Conservation (phyloP, 2,888 invertebrate genomes). For the Trachelus stipa region DNA sequence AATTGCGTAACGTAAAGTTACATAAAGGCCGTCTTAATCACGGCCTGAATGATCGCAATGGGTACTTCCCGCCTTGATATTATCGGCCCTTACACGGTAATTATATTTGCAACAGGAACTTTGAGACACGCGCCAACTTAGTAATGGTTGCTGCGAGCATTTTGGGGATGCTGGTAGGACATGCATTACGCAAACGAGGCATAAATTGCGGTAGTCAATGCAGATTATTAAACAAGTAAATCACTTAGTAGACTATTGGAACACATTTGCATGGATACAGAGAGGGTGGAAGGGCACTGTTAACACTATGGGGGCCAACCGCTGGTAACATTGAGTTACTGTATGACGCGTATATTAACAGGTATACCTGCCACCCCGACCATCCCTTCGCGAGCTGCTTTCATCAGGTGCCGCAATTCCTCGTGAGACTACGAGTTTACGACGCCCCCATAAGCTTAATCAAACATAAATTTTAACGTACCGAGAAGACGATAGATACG, state of each 20-base stretch:
- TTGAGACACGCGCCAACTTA: too few relatives aligned
- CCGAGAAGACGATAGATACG: not conserved
- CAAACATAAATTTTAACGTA: slow-evolving; percentile 16
- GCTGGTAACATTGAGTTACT: slow-evolving; percentile 1
- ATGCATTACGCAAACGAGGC: slow-evolving; percentile 49
- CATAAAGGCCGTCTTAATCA: too few relatives aligned
- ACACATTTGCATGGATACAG: slow-evolving; percentile 31
- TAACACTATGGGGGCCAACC: not conserved
- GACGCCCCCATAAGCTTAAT: slow-evolving; percentile 17
- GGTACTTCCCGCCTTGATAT: too few relatives aligned
- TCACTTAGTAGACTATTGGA: slow-evolving; percentile 38
- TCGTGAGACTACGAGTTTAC: slow-evolving; percentile 2
- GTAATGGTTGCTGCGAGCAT: too few relatives aligned
- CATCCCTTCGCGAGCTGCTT: slow-evolving; percentile 3
- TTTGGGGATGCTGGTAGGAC: slow-evolving; percentile 16
- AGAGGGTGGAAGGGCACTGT: not conserved
- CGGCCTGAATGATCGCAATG: too few relatives aligned
- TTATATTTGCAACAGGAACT: too few relatives aligned
- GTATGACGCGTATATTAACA: slow-evolving; percentile 1
- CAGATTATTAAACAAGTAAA: slow-evolving; percentile 54
- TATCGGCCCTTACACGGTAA: too few relatives aligned
- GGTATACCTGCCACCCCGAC: slow-evolving; percentile 2
- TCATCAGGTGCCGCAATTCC: slow-evolving; percentile 1
- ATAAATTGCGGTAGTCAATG: slow-evolving; percentile 49
- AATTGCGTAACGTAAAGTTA: too few relatives aligned